phyloP scores from a whole-genome alignment of 2,888 invertebrate genomes.

The Elysia crispata region DNA sequence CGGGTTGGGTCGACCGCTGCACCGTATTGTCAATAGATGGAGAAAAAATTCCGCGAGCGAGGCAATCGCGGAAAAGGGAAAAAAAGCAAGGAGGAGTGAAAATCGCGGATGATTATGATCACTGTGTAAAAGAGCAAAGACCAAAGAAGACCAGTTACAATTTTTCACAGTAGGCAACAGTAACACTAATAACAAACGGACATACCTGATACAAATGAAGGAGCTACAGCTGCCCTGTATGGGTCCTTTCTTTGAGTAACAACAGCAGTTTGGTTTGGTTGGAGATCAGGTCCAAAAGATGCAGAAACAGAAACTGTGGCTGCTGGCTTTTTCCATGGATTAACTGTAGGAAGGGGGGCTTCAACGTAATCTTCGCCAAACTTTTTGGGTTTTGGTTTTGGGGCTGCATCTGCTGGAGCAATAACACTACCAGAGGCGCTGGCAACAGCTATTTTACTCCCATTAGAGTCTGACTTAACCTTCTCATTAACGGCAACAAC shows the following conservation, averaged over 20 bases:
- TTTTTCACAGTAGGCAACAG: too few relatives aligned
- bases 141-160: too few relatives aligned
- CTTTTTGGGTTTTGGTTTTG: constrained; percentile 40
- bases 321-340: constrained; percentile 45
- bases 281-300: neutral
- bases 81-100: too few relatives aligned
- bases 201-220: constrained; percentile 15
- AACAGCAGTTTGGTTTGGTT: constrained; percentile 18
- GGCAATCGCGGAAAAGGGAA: too few relatives aligned
- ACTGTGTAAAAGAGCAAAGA: too few relatives aligned
- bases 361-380: constrained; percentile 48
- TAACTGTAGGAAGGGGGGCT: constrained; percentile 41
- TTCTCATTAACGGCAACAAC: neutral
- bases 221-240: neutral
- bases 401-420: constrained; percentile 13
- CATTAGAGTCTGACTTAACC: constrained; percentile 34
- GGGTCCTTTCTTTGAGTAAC: neutral
- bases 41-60: too few relatives aligned
- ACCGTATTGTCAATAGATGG: too few relatives aligned
- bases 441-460: constrained; percentile 17
- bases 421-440: too few relatives aligned
- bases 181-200: too few relatives aligned
- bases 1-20: too few relatives aligned
- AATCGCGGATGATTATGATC: too few relatives aligned
- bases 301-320: neutral